These are phyloP conservation scores for Copidosoma floridanum DNA, from an alignment of 1,140 invertebrate species.

Conservation along the genomic window DNA sequence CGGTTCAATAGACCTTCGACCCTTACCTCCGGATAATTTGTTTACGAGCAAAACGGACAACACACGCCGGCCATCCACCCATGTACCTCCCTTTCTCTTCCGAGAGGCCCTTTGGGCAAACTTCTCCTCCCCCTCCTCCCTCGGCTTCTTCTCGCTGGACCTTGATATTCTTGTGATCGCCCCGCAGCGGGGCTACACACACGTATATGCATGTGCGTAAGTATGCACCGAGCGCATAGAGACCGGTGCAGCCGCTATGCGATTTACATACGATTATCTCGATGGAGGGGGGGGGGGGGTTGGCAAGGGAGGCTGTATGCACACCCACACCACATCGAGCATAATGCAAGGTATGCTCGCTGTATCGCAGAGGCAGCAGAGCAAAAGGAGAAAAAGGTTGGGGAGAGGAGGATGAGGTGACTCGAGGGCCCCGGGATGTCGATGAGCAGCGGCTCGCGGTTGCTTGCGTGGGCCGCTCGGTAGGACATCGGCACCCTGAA, in stretches of 20 bases:
- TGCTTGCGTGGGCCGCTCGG: slow-evolving; percentile 50
- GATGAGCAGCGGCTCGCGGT: slow-evolving; percentile 51
- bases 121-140: slow-evolving; percentile 37
- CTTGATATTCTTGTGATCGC: slow-evolving; percentile 37
- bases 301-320: slow-evolving; percentile 47
- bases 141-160: slow-evolving; percentile 12
- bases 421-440: slow-evolving; percentile 45
- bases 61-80: slow-evolving; percentile 44
- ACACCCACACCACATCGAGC: slow-evolving; percentile 49
- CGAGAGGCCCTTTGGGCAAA: too few species aligned
- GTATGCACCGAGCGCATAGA: slow-evolving; percentile 21
- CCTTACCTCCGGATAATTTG: slow-evolving; percentile 57
- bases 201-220: too few species aligned
- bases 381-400: not conserved
- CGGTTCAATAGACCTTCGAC: slow-evolving; percentile 59
- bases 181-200: not conserved
- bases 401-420: slow-evolving; percentile 22
- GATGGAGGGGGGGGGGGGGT: slow-evolving; percentile 14
- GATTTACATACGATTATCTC: slow-evolving; percentile 58
- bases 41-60: slow-evolving; percentile 55
- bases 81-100: slow-evolving; percentile 43
- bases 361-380: too few species aligned
- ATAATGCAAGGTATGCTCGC: too few species aligned
- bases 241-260: slow-evolving; percentile 39
- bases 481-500: slow-evolving; percentile 55